Conservation (phyloP, 2,113 vertebrate species). For the Brachyhypopomus gauderio region DNA sequence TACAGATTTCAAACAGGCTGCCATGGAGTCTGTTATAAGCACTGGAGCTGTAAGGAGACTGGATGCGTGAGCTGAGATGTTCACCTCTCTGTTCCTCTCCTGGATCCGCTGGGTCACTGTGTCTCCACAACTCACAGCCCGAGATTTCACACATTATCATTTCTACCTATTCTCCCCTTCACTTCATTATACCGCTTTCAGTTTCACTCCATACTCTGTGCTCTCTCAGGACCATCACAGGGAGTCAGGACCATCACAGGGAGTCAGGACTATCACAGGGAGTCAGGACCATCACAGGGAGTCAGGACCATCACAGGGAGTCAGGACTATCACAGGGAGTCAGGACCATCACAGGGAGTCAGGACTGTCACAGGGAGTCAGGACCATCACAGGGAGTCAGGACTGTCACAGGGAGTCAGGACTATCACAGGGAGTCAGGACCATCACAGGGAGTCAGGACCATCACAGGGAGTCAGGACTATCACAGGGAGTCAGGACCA, state of each 20-base stretch:
- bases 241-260: neutral
- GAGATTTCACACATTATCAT: neutral
- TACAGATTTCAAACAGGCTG: no score
- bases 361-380: conserved; percentile 2
- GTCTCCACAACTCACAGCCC: neutral
- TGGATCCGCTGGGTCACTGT: neutral
- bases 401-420: neutral
- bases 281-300: no score
- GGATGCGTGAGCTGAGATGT: no score
- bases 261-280: neutral
- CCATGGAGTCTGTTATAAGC: no score
- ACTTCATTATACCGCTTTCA: no score
- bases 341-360: no score
- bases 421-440: no score
- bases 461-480: neutral
- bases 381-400: conserved; percentile 4
- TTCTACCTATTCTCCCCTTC: neutral
- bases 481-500: conserved; percentile 1
- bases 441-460: neutral
- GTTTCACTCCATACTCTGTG: no score
- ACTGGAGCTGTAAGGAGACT: no score
- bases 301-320: neutral
- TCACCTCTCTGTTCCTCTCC: neutral
- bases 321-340: neutral
- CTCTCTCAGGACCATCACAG: conserved; percentile 9